Evolutionary conservation across 2,797 vertebrate genomes (phyloP), one percentile per base, ranked within the genome.

Genomic region (Scolopax rusticola): DNA sequence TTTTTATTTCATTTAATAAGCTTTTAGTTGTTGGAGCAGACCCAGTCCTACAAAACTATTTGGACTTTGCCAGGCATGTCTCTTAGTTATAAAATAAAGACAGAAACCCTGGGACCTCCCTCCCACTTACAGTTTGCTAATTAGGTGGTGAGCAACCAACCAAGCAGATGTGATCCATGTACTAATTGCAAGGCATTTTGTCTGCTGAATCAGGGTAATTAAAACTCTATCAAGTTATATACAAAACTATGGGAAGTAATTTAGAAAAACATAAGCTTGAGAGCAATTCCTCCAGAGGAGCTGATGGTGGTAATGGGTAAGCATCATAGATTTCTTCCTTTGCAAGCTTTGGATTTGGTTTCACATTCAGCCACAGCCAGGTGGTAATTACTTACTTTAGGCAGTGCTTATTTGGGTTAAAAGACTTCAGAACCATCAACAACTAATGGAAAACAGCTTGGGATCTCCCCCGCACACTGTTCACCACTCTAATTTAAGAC

Each of bases 361-460:
- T 27, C 76, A 50, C 10, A 36, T 61, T 50, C 54, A 56, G 61
- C 83, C 50, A 75, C 33, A 43, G 12, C 11, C 47, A 81, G 21
- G 25, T 82, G 51, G 40, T 27, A 87, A 93, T 69, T 82, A 76
- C 32, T 77, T 88, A 43, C 18, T 79, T 85, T 51, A 87, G 32
- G 47, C 14, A 56, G 43, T 15, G 51, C 5, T 90, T 90, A 59
- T 84, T 87, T 94, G 63, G n/a, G 33, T 90, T 88, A 84, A 88
- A 59, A 41, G 25, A 38, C 25, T 91, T 84, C 12, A 6, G 36
- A 87, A 84, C 16, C 27, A 41, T 88, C 33, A 81, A 47, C 6
- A 69, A 27, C 33, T 81, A 75, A 86, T 38, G 94, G 57, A 75
- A 91, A 95, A 78, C 61, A 86, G 80, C 57, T 71, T 91, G 61